Evolutionary conservation across 2,797 vertebrate genomes (phyloP).

Genomic region (Benthosema pterotum): DNA sequence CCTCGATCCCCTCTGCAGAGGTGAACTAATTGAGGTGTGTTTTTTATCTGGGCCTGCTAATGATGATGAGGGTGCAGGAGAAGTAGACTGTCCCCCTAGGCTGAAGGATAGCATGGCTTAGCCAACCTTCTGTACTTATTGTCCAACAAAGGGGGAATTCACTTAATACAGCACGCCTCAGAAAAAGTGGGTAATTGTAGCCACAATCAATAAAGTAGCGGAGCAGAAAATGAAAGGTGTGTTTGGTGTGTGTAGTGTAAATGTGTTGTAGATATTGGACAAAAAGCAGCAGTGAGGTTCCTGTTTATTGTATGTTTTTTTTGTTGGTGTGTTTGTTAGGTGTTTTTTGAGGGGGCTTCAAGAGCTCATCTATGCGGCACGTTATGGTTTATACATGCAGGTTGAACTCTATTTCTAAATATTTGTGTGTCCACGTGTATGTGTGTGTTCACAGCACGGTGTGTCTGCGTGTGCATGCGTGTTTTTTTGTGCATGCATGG

Average conservation of each 20-base stretch:
- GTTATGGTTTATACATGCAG: conserved; percentile 31
- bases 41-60: conserved; percentile 79
- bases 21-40: conserved; percentile 80
- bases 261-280: conserved; percentile 62
- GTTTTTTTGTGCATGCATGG: conserved; percentile 34
- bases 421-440: conserved; percentile 43
- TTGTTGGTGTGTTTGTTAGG: not conserved
- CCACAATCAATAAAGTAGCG: conserved; percentile 87
- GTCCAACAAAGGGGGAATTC: conserved; percentile 86
- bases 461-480: conserved; percentile 15
- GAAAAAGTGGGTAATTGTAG: conserved; percentile 88
- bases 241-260: conserved; percentile 44
- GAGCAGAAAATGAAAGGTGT: conserved; percentile 84
- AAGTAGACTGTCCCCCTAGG: conserved; percentile 78
- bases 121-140: conserved; percentile 86
- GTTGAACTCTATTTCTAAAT: conserved; percentile 35
- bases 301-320: conserved; percentile 36
- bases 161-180: conserved; percentile 83
- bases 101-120: conserved; percentile 77
- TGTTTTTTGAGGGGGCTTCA: conserved; percentile 24
- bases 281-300: conserved; percentile 51
- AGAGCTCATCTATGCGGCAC: conserved; percentile 46
- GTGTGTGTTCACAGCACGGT: conserved; percentile 23
- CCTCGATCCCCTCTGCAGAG: conserved; percentile 60
- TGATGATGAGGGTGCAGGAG: conserved; percentile 80